Base-by-base conservation (phyloP, 2,888 invertebrate genomes). In the Phyllotreta cruciferae region DNA sequence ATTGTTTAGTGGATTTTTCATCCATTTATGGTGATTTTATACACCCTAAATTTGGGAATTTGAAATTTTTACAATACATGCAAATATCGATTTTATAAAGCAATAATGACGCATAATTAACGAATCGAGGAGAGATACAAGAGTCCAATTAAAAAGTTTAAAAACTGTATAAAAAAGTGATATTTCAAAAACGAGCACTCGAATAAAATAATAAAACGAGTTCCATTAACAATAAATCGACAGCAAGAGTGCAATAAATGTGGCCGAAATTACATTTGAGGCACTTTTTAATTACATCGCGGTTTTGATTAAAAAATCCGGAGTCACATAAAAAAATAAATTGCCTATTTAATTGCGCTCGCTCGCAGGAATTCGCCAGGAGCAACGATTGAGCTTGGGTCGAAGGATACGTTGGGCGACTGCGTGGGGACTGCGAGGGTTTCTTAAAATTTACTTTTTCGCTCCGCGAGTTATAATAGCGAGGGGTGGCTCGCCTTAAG, bases 391-490 rank as follows among this genome's bases (percentile, higher is more conserved):
- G 70, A 72, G 62, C 62, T 53, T 53, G 64, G 60, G 65, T 54
- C 47, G 62, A 72, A 70, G 61, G 70, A 63, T 63, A 66, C 73
- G 73, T 72, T 77, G 80, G 77, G 66, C 78, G 76, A 75, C 76
- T 79, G 74, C 69, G 75, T 70, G 71, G 71, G 73, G 74, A 76
- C 78, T 77, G 75, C 77, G 80, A 77, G 76, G 78, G 77, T 77
- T 78, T 78, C 78, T 79, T 79, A 78, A 79, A 79, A 78, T 82
- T 82, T 81, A 81, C 81, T 82, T 81, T 81, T 80, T 80, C 81
- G 79, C 80, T 80, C 78, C 78, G 79, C 80, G 79, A 81, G 81
- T 81, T 81, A 81, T 81, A 81, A 81, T 80, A 79, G 80, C 80
- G 78, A 77, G 74, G 78, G 76, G 72, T 52, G 41, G 64, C 61